Evolutionary conservation across 1,140 invertebrate species (phyloP).

Genomic region (Hylyphantes graminicola): DNA sequence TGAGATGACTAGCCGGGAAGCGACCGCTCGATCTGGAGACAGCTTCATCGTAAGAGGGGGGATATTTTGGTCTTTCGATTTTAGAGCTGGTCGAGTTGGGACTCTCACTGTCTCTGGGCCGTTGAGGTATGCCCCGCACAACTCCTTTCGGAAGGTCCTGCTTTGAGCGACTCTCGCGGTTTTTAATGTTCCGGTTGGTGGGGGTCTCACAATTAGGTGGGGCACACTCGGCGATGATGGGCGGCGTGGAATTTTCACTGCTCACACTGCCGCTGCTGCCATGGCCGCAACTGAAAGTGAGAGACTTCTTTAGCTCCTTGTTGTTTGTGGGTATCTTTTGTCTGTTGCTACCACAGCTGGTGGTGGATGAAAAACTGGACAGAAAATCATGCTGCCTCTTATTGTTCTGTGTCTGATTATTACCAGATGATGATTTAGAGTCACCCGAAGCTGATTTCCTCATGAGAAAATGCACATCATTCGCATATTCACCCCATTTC

Average conservation of each 20-base stretch:
- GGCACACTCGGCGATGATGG: conserved; percentile 36
- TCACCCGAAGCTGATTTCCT: conserved; percentile 71
- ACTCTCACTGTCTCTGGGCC: conserved; percentile 46
- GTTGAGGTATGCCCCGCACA: conserved; percentile 54
- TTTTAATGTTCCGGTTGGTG: conserved; percentile 40
- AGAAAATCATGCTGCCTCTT: conserved; percentile 63
- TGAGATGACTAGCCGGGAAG: conserved; percentile 57
- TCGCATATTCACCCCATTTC: conserved; percentile 97
- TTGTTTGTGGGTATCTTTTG: conserved; percentile 65
- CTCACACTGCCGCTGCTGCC: conserved; percentile 50
- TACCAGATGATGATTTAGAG: conserved; percentile 63
- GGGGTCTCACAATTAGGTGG: conserved; percentile 43
- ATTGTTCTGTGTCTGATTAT: conserved; percentile 56
- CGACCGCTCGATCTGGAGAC: conserved; percentile 58
- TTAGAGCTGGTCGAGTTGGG: conserved; percentile 4
- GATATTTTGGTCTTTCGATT: conserved; percentile 62
- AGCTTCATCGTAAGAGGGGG: conserved; percentile 62
- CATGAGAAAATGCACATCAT: conserved; percentile 94
- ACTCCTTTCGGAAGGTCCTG: conserved; percentile 60
- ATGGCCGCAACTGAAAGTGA: conserved; percentile 75
- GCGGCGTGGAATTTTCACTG: conserved; percentile 45
- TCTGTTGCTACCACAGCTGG: conserved; percentile 42
- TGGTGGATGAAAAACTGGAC: conserved; percentile 63
- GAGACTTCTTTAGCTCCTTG: conserved; percentile 73
- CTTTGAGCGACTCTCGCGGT: conserved; percentile 38